A percentile compares a stretch with the other conserved stretches of the same genome.
Conservation (phyloP, 2,113 vertebrate genomes). For the Bufo gargarizans region DNA sequence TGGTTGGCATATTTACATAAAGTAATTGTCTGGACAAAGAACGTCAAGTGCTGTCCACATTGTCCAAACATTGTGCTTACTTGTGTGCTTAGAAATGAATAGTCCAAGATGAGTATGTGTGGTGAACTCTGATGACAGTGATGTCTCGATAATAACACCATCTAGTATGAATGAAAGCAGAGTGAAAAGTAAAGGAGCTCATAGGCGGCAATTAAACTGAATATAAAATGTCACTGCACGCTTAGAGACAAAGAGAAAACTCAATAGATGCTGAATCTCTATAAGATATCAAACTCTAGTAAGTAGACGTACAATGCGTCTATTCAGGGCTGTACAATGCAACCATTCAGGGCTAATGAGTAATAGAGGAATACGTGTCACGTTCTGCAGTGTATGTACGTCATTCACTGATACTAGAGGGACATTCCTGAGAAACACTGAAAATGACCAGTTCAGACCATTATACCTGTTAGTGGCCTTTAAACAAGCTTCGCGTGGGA, state of each 20-base stretch:
- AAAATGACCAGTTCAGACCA: no score
- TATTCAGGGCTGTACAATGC: not conserved
- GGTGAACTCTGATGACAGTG: not conserved
- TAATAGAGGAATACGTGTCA: not conserved
- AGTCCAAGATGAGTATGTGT: not conserved
- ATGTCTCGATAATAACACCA: not conserved
- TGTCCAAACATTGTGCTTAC: not conserved
- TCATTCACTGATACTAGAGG: not conserved
- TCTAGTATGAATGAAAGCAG: not conserved
- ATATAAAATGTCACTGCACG: not conserved
- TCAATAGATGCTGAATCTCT: not conserved
- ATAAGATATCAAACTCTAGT: not conserved
- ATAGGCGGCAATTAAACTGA: not conserved
- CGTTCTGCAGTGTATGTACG: not conserved
- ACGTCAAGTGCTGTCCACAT: not conserved
- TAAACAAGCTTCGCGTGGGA: no score
- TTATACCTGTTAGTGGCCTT: no score
- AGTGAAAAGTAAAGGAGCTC: not conserved
- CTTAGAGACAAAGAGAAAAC: not conserved
- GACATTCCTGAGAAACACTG: constrained; percentile 18
- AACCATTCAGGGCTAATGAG: not conserved
- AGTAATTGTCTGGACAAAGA: not conserved
- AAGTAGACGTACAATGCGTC: not conserved
- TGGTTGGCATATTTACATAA: constrained; percentile 16
- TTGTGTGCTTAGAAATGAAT: constrained; percentile 1